Base-by-base conservation (phyloP, 1,140 invertebrate genomes). In the Diachasma alloeum region DNA sequence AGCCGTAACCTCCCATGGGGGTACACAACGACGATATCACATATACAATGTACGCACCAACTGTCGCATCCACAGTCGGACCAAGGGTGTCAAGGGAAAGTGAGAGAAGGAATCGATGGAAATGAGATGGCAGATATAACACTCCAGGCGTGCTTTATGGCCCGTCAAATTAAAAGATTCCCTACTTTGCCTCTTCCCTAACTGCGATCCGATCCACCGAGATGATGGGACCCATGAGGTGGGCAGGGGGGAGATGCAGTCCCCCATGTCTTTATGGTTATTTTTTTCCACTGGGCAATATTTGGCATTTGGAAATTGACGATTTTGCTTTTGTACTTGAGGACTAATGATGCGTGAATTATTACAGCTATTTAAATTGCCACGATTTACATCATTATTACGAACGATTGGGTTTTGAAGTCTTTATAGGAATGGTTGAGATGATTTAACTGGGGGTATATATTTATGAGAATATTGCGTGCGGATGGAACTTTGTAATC, bases 131-230 rank as follows among this genome's bases (percentile, higher is more conserved):
- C 87, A 70, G 59, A 56, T 48, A 72, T 83, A 87, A 82, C 83
- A 85, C 24, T 81, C 83, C 85, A 84, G 84, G 83, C 86, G 87
- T 90, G 89, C 88, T 90, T 90, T 90, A 90, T 90, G 88, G 87
- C 78, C 85, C 89, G 88, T 89, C 87, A 90, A 90, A 90, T 90
- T 90, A 89, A 90, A 89, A 89, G 88, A 90, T 90, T 89, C 87
- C 86, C 88, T 88, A 77, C 83, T 85, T 84, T 72, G 79, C 78
- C 48, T 77, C 75, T 83, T 84, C 81, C 82, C 83, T 85, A 86
- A 86, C 84, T 85, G 83, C 84, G 83, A 86, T 86, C 83, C 72
- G 84, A 86, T 87, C 84, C 81, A 81, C 82, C 77, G 39, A 59
- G 53, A 73, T 73, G 72, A 73, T 73, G 31, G 72, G 36, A 48